These are phyloP conservation scores for Sitophilus oryzae DNA, from an alignment of 1,140 invertebrate species.

Conservation along the genomic window DNA sequence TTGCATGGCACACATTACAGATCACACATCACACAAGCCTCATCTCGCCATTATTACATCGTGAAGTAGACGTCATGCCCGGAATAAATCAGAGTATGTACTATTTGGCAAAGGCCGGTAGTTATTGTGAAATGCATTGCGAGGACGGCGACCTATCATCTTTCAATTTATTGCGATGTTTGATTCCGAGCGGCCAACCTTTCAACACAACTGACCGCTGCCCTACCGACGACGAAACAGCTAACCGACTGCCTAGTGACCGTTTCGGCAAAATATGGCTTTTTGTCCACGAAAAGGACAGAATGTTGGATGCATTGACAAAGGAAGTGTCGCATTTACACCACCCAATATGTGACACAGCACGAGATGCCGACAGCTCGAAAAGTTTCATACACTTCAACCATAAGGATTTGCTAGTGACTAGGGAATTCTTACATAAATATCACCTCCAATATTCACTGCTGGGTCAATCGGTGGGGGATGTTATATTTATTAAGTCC, in stretches of 20 bases:
- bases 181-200: background rate
- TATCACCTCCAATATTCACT: background rate
- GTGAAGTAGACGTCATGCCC: background rate
- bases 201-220: background rate
- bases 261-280: slow-evolving; percentile 2
- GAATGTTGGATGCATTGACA: slow-evolving; percentile 6
- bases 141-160: slow-evolving; percentile 3
- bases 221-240: background rate
- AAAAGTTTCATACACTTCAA: no score
- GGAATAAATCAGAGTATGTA: background rate
- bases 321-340: no score
- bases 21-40: no score
- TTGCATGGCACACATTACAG: background rate
- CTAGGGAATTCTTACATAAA: background rate
- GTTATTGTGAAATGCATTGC: slow-evolving; percentile 2
- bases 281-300: slow-evolving; percentile 6
- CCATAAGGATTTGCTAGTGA: background rate
- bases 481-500: background rate
- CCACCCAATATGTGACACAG: no score
- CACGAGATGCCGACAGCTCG: no score
- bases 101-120: slow-evolving; percentile 4
- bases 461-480: background rate
- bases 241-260: no score
- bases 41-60: background rate
- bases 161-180: slow-evolving; percentile 1